phyloP scores from a whole-genome alignment of 2,888 invertebrate species.

The Archips crataeganus region DNA sequence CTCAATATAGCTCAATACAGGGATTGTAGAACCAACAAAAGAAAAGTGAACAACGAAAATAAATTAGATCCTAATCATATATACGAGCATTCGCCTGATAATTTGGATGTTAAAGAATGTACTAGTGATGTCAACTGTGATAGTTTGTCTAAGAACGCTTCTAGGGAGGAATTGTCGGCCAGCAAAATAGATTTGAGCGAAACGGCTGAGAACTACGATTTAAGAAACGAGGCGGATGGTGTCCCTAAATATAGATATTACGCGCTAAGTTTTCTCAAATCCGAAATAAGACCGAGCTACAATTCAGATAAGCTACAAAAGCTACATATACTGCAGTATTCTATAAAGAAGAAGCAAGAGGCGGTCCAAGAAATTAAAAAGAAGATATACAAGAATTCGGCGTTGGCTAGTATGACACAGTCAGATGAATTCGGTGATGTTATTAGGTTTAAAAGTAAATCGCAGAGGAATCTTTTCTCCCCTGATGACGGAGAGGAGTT shows the following conservation, averaged over 20 bases:
- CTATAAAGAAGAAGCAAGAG: slow-evolving; percentile 88
- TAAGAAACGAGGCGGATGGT: slow-evolving; percentile 70
- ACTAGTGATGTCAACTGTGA: slow-evolving; percentile 66
- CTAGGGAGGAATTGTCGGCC: slow-evolving; percentile 65
- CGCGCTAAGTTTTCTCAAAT: slow-evolving; percentile 81
- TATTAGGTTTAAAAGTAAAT: slow-evolving; percentile 64
- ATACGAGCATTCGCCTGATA: slow-evolving; percentile 78
- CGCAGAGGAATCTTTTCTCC: slow-evolving; percentile 72
- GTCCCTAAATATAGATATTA: slow-evolving; percentile 77
- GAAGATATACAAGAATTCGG: slow-evolving; percentile 77
- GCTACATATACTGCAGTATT: slow-evolving; percentile 89
- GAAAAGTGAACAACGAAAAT: slow-evolving; percentile 48
- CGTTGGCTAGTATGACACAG: slow-evolving; percentile 61
- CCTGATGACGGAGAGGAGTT: slow-evolving; percentile 60
- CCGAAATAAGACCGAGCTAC: slow-evolving; percentile 90
- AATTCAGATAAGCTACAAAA: slow-evolving; percentile 89
- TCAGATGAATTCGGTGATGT: slow-evolving; percentile 59
- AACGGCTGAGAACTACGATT: slow-evolving; percentile 78
- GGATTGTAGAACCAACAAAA: slow-evolving; percentile 57
- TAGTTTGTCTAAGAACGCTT: slow-evolving; percentile 60
- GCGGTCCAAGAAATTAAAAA: slow-evolving; percentile 86
- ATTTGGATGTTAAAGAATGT: slow-evolving; percentile 70
- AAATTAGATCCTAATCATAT: slow-evolving; percentile 67
- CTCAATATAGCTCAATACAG: slow-evolving; percentile 65
- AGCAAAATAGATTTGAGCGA: slow-evolving; percentile 80